Conservation (phyloP, 92 coral and sea anemone genomes). For the Porites evermanni region DNA sequence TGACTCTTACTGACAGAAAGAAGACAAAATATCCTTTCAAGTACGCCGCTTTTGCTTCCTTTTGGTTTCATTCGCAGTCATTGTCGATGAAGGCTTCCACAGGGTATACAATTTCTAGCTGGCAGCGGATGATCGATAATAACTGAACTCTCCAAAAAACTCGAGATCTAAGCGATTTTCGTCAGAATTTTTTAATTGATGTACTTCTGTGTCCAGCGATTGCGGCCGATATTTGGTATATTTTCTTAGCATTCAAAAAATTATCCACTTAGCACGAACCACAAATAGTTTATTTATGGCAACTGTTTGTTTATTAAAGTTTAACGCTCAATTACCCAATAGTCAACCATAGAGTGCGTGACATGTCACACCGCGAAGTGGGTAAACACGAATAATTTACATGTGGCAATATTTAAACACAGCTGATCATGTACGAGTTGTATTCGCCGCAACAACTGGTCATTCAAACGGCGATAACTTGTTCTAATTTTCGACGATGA, state of each 20-base stretch:
- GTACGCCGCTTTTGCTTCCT: too few relatives aligned
- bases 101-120: background rate
- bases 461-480: slow-evolving; percentile 20
- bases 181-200: background rate
- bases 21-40: too few relatives aligned
- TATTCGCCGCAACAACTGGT: slow-evolving; percentile 24
- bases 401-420: slow-evolving; percentile 47
- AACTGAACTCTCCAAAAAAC: too few relatives aligned
- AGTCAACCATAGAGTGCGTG: slow-evolving; percentile 3
- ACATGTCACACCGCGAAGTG: slow-evolving; percentile 15
- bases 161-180: too few relatives aligned
- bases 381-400: background rate
- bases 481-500: background rate
- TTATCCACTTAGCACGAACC: background rate
- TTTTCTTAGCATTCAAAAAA: background rate
- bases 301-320: background rate
- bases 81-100: too few relatives aligned
- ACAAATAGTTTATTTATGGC: background rate
- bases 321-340: background rate
- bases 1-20: too few relatives aligned
- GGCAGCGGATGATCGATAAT: background rate
- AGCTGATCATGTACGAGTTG: slow-evolving; percentile 28
- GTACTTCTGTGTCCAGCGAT: background rate
- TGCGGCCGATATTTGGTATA: too few relatives aligned
- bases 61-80: too few relatives aligned